A percentile compares a stretch with the other conserved stretches of the same genome.
phyloP scores from a whole-genome alignment of 2,113 vertebrate genomes.

The Forbesichthys agassizii region DNA sequence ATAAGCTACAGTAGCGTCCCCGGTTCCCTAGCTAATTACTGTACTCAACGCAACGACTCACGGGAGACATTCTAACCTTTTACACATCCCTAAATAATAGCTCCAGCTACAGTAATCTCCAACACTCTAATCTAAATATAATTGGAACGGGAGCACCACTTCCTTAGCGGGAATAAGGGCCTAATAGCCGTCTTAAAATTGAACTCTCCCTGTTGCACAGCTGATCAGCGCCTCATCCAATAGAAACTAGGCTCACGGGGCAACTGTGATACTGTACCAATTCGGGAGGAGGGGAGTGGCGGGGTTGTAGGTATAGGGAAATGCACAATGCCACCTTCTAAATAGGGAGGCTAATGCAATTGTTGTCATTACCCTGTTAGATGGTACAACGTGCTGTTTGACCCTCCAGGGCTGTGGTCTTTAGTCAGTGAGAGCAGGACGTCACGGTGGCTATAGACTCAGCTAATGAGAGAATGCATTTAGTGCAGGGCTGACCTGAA shows the following conservation, averaged over 20 bases:
- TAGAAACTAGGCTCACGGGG: constrained; percentile 4
- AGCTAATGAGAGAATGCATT: constrained; percentile 2
- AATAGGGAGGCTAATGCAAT: constrained; percentile 3
- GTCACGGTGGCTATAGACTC: neutral
- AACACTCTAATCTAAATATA: constrained; percentile 67
- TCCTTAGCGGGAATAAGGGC: constrained; percentile 51
- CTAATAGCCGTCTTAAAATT: constrained; percentile 53
- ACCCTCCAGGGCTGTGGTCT: constrained; percentile 21
- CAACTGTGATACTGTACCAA: constrained; percentile 20
- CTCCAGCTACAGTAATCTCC: constrained; percentile 36
- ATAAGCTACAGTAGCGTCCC: constrained; percentile 24
- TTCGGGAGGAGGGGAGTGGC: neutral
- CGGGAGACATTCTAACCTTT: constrained; percentile 61
- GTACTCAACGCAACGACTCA: constrained; percentile 41
- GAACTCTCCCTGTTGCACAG: constrained; percentile 47
- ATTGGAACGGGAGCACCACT: constrained; percentile 58
- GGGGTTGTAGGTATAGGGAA: neutral
- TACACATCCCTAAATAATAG: constrained; percentile 63
- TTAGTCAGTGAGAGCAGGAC: neutral
- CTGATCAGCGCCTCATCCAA: constrained; percentile 35
- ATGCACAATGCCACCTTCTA: constrained; percentile 1
- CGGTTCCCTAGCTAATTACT: constrained; percentile 58
- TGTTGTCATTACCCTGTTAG: neutral
- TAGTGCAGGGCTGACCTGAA: neutral
- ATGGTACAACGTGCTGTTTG: constrained; percentile 11